Base-by-base conservation (phyloP, 30 jellyfish, hydroid and myxozoan genomes). In the Haliclystus octoradiatus region DNA sequence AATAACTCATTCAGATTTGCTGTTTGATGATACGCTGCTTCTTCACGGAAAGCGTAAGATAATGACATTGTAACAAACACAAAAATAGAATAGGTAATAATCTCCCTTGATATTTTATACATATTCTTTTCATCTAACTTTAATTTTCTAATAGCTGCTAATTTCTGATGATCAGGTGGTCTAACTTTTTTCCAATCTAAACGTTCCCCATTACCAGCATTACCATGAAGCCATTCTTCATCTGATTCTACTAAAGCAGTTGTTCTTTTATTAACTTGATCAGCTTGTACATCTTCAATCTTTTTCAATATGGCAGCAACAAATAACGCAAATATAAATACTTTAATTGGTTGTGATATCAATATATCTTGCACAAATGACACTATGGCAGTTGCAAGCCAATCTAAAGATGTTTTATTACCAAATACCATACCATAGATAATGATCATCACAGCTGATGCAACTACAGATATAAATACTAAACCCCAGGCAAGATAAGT, bases 341-440 rank as follows among this genome's bases (percentile, higher is more conserved):
- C 95, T 77, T 89, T 89, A 50, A 89, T 31, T 47, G 98, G 98
- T 62, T 89, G 98, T 40, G 80, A 71, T 51, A 89, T 79, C 29
- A 89, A 61, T 28, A 89, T 77, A 52, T 89, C 98, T 60, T 84
- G 94, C 15, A 89, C 12, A 5, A 26, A 5, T 53, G 30, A 53
- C 30, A 26, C 26, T 53, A 77, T 75, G 12, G 81, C 72, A 2
- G 95, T 49, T 0, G 95, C 69, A 19, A 89, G 68, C 98, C 98
- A 89, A 26, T 89, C 93, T 81, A 72, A 62, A 32, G 98, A 81
- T 50, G 31, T 82, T 0, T 76, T 63, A 72, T 89, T 89, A 19
- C 95, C 98, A 34, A 89, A 89, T 22, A 71, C 90, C 86, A 89
- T 81, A 33, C 98, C 98, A 65, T 89, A 89, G 9, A 76, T 81